These are phyloP conservation scores for Nomada goodeniana DNA, from an alignment of 2,888 invertebrate species.

Conservation along the genomic window DNA sequence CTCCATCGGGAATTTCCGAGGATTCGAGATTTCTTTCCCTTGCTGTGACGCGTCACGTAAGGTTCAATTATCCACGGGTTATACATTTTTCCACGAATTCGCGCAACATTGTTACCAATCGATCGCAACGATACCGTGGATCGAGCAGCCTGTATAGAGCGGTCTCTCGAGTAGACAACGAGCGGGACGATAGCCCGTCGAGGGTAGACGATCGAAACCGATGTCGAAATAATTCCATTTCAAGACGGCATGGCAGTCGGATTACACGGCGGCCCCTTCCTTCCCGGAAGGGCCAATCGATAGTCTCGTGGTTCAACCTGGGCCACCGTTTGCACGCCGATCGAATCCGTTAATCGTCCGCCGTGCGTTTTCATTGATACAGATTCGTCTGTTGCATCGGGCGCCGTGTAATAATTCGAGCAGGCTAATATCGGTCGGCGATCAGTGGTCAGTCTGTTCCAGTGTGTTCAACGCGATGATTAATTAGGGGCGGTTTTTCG, in stretches of 20 bases:
- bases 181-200: conserved; percentile 44
- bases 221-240: conserved; percentile 77
- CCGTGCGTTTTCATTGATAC: conserved; percentile 40
- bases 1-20: too few relatives aligned
- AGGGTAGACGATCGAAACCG: conserved; percentile 71
- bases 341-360: conserved; percentile 68
- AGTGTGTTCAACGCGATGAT: too few relatives aligned
- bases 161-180: conserved; percentile 38
- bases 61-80: not conserved
- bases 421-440: too few relatives aligned
- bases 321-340: conserved; percentile 60
- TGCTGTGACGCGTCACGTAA: too few relatives aligned
- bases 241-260: conserved; percentile 63
- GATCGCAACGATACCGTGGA: conserved; percentile 5
- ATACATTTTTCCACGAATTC: not conserved
- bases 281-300: conserved; percentile 75
- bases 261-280: conserved; percentile 70
- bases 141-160: conserved; percentile 28
- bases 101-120: conserved; percentile 2
- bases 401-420: too few relatives aligned
- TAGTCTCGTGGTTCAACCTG: conserved; percentile 65
- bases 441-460: too few relatives aligned
- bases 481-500: too few relatives aligned
- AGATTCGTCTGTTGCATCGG: conserved; percentile 12
- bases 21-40: too few relatives aligned